phyloP scores from a whole-genome alignment of 2,888 invertebrate species.

The Hedychridium roseum region DNA sequence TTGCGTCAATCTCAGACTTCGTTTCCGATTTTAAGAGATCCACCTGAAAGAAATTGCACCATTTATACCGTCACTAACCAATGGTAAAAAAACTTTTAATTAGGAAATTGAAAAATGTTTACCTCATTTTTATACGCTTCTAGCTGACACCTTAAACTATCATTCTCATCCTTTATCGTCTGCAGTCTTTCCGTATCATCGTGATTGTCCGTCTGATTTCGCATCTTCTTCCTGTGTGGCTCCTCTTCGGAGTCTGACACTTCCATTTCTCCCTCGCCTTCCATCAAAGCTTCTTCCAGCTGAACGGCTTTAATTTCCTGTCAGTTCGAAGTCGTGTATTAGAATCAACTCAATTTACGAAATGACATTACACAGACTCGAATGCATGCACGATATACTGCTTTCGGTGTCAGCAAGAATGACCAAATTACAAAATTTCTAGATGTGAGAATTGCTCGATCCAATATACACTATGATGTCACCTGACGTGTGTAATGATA shows the following conservation, averaged over 20 bases:
- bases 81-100: too few species aligned
- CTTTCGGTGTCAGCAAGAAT: slow-evolving; percentile 2
- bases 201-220: slow-evolving; percentile 43
- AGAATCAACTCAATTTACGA: slow-evolving; percentile 8
- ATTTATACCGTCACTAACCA: too few species aligned
- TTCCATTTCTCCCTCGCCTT: slow-evolving; percentile 87
- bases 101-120: too few species aligned
- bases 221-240: slow-evolving; percentile 56
- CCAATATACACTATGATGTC: neutral
- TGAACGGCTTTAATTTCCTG: slow-evolving; percentile 77
- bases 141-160: slow-evolving; percentile 86
- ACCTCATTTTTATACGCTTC: slow-evolving; percentile 93
- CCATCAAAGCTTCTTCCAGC: slow-evolving; percentile 71
- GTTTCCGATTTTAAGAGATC: slow-evolving; percentile 85
- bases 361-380: slow-evolving; percentile 13
- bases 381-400: slow-evolving; percentile 21
- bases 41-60: slow-evolving; percentile 65
- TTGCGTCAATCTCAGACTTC: slow-evolving; percentile 79
- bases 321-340: slow-evolving; percentile 14
- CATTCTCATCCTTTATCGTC: slow-evolving; percentile 81
- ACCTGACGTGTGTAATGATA: slow-evolving; percentile 2
- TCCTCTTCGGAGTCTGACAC: slow-evolving; percentile 80
- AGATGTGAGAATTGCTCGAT: slow-evolving; percentile 1
- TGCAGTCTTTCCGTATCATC: slow-evolving; percentile 54
- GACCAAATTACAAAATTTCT: slow-evolving; percentile 2